Conservation (phyloP, 2,797 vertebrate species). For the Tympanoctomys barrerae region DNA sequence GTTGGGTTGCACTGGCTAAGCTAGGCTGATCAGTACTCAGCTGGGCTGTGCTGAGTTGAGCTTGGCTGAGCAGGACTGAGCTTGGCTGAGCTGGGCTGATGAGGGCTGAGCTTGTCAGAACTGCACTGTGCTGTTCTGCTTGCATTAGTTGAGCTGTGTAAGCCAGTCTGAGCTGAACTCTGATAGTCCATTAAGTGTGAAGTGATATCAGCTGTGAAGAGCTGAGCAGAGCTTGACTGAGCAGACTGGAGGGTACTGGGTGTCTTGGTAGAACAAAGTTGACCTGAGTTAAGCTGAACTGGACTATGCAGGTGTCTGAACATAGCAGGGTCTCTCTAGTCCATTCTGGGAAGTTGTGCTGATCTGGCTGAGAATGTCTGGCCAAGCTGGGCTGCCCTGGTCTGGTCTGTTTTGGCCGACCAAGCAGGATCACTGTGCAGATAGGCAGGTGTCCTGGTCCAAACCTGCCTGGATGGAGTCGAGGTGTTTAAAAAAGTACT, state of each 20-base stretch:
- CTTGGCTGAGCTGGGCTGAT: background rate
- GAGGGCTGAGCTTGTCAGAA: background rate
- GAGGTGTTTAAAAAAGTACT: background rate
- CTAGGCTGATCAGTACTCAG: too few species aligned
- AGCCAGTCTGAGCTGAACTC: too few species aligned
- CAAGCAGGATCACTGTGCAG: background rate
- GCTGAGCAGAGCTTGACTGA: background rate
- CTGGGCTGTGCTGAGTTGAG: too few species aligned
- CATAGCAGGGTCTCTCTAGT: too few species aligned
- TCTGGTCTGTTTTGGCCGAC: background rate
- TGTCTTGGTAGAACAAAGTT: background rate
- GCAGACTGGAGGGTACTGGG: background rate
- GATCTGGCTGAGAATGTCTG: background rate
- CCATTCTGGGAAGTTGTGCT: background rate
- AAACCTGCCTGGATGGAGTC: too few species aligned
- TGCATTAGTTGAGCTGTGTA: too few species aligned
- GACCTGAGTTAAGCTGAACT: background rate
- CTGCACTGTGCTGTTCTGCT: too few species aligned
- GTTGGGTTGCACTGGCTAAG: fast-evolving
- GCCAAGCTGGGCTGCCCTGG: background rate
- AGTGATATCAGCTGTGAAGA: too few species aligned
- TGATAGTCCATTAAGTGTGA: too few species aligned
- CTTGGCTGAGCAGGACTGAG: fast-evolving
- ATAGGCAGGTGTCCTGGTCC: background rate
- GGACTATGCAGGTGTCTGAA: background rate